These are phyloP conservation scores for Ptilonorhynchus violaceus DNA, from an alignment of 2,113 vertebrate species.

Conservation along the genomic window DNA sequence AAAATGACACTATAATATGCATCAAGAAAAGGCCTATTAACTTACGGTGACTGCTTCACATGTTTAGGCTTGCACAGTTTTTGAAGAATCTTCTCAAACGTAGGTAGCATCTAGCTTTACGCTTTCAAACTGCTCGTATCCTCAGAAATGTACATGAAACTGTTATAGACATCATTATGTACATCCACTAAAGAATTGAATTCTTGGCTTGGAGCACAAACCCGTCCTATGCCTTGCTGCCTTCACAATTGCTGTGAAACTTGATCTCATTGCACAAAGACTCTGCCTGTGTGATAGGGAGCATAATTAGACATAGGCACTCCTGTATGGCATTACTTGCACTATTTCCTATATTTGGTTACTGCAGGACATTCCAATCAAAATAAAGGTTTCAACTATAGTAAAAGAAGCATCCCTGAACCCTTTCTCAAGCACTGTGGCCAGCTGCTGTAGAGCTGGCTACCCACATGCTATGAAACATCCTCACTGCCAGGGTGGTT, in stretches of 20 bases:
- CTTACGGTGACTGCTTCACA: constrained; percentile 22
- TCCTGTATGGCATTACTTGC: not conserved
- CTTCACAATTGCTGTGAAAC: not conserved
- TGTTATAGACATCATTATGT: constrained; percentile 14
- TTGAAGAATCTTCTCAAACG: not conserved
- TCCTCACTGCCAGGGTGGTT: not conserved
- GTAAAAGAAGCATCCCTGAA: not conserved
- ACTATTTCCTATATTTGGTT: not conserved
- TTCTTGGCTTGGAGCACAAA: not conserved
- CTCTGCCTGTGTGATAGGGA: not conserved
- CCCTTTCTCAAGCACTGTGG: not conserved
- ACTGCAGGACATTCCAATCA: not conserved
- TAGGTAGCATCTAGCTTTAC: not conserved
- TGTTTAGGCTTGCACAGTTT: constrained; percentile 28
- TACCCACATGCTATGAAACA: fast-evolving
- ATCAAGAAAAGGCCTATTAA: constrained; percentile 12
- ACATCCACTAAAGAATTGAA: not conserved
- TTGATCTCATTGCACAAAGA: not conserved
- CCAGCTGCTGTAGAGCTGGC: not conserved
- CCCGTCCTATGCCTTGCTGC: not conserved
- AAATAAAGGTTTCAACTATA: not conserved
- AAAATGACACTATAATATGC: not conserved
- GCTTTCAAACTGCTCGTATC: not conserved
- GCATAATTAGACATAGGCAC: not conserved
- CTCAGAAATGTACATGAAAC: not conserved